Conservation (phyloP, 2,888 invertebrate species). For the Siphonodentalium dalli region DNA sequence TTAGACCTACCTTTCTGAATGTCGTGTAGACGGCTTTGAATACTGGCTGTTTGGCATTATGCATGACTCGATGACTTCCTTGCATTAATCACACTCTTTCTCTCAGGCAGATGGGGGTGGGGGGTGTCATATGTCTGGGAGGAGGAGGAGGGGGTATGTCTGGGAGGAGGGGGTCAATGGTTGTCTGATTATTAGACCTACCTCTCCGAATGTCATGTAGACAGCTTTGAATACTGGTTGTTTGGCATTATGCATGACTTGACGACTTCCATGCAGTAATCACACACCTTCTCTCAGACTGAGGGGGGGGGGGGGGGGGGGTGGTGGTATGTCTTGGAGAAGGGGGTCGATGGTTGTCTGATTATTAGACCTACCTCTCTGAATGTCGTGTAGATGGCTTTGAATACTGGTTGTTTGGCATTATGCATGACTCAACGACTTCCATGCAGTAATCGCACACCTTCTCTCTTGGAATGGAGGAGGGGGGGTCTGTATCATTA, state of each 20-base stretch:
- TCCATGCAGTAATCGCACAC: slow-evolving; percentile 87
- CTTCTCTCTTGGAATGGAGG: too few species aligned
- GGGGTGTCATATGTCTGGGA: too few species aligned
- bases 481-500: too few species aligned
- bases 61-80: slow-evolving; percentile 86
- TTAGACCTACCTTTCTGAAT: slow-evolving; percentile 48
- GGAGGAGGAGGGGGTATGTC: too few species aligned
- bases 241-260: slow-evolving; percentile 84
- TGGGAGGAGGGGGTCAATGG: too few species aligned
- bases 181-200: slow-evolving; percentile 33
- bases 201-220: slow-evolving; percentile 69
- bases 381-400: slow-evolving; percentile 73
- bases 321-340: too few species aligned
- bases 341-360: too few species aligned
- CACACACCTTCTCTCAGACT: too few species aligned
- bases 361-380: slow-evolving; percentile 42
- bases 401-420: slow-evolving; percentile 85
- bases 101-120: too few species aligned
- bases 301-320: too few species aligned
- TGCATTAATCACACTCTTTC: too few species aligned
- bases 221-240: slow-evolving; percentile 83
- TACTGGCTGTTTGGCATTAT: slow-evolving; percentile 83
- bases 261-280: slow-evolving; percentile 87
- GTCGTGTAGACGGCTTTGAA: slow-evolving; percentile 78
- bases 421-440: slow-evolving; percentile 86